Percentiles rank a stretch among this genome's conserved stretches.
phyloP scores from a whole-genome alignment of 2,888 invertebrate species.

The Caenorhabditis angaria region DNA sequence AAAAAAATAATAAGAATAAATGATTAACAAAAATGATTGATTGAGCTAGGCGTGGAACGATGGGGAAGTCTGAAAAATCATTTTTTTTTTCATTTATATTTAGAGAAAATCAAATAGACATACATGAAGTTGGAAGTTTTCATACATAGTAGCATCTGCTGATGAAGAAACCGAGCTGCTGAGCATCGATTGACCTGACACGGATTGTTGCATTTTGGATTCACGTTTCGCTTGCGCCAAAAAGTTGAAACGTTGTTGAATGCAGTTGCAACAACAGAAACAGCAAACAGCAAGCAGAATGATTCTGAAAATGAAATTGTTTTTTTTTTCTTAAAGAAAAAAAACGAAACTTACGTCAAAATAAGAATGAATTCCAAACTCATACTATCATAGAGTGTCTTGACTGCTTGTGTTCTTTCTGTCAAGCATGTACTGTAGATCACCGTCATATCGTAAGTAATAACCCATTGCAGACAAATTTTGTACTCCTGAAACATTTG shows the following conservation, averaged over 20 bases:
- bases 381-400: slow-evolving; percentile 23
- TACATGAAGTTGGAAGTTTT: slow-evolving; percentile 43
- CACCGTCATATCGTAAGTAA: slow-evolving; percentile 25
- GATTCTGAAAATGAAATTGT: slow-evolving; percentile 16
- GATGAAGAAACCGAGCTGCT: slow-evolving; percentile 35
- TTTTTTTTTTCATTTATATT: not conserved
- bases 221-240: slow-evolving; percentile 30
- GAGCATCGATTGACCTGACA: slow-evolving; percentile 50
- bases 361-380: slow-evolving; percentile 5
- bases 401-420: slow-evolving; percentile 21
- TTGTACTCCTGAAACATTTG: slow-evolving; percentile 18
- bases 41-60: slow-evolving; percentile 5
- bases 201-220: slow-evolving; percentile 49
- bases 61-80: slow-evolving; percentile 13
- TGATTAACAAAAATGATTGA: not conserved
- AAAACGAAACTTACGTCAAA: not conserved
- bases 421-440: slow-evolving; percentile 40
- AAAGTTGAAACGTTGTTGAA: slow-evolving; percentile 15
- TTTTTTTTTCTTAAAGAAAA: not conserved
- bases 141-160: slow-evolving; percentile 43
- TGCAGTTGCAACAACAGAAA: slow-evolving; percentile 31
- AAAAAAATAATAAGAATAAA: too few relatives aligned
- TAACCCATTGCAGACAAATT: slow-evolving; percentile 37
- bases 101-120: not conserved
- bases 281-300: slow-evolving; percentile 7